These are phyloP conservation scores for Atta texana DNA, from an alignment of 1,140 invertebrate genomes.

Conservation along the genomic window DNA sequence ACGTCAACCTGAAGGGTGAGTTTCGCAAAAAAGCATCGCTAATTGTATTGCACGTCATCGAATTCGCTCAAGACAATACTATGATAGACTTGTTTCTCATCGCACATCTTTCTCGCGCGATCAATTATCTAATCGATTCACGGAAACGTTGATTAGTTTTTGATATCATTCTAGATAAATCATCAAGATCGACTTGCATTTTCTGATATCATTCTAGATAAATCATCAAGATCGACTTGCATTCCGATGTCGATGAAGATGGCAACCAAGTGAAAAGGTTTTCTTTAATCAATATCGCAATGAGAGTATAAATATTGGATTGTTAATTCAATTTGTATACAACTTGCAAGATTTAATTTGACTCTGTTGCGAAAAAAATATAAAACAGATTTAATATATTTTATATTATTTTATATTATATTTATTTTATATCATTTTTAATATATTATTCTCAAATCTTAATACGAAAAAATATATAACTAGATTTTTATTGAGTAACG, in stretches of 20 bases:
- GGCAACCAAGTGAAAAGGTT: slow-evolving; percentile 23
- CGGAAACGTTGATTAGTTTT: slow-evolving; percentile 11
- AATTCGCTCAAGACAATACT: neutral
- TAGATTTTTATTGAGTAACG: neutral
- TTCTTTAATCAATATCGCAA: neutral
- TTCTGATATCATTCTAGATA: slow-evolving; percentile 42
- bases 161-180: slow-evolving; percentile 46
- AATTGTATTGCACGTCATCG: neutral
- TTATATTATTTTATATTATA: neutral
- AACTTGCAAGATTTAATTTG: neutral
- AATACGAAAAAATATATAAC: neutral
- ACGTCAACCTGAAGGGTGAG: slow-evolving; percentile 68
- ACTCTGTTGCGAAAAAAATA: neutral
- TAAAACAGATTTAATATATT: neutral
- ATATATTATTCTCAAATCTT: neutral
- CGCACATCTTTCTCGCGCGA: neutral
- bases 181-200: neutral
- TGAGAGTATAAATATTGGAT: neutral
- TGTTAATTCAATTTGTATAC: slow-evolving; percentile 8
- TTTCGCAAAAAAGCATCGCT: neutral
- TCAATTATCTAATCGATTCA: slow-evolving; percentile 55
- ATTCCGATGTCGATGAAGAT: neutral
- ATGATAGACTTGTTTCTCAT: neutral
- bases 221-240: slow-evolving; percentile 45
- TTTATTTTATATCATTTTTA: neutral